Evolutionary conservation across 2,113 vertebrate genomes (phyloP), one percentile per base, ranked within the genome.

Genomic region (Myotis yumanensis): DNA sequence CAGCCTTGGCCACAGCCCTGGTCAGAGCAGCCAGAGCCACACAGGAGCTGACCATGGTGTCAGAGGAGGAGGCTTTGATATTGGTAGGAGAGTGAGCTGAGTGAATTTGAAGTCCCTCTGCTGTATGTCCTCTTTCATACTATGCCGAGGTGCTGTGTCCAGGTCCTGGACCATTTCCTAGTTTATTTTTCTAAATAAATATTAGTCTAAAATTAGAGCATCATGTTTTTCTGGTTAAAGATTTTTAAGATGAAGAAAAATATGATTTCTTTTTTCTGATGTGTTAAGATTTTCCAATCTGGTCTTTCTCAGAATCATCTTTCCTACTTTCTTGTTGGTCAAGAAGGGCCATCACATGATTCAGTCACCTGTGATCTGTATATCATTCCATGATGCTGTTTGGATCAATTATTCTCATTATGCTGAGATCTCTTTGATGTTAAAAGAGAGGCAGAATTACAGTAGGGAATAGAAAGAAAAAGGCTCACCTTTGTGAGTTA

Each of bases 1-100:
- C 73, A n/a, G 35, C 30, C 32, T 25, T 4, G 73, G 18, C 57
- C 73, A 5, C 73, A 90, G 81, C 81, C 46, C n/a, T 86, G 64
- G 40, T 91, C 93, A 94, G 94, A 95, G 73, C 93, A 93, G 71
- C 79, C 5, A 0, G 87, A 95, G 23, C 89, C 91, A 84, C 84
- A 89, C 72, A 96, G 66, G 96, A 96, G 73, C 0, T 96, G 87
- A 80, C 86, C 96, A 93, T 94, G 71, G 75, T 93, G 66, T 95
- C 17, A 1, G 82, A 92, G 68, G 14, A 1, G 46, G 32, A 75
- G 28, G 69, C 88, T 90, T 40, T 79, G 28, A 23, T 35, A 14
- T 79, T 43, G 10, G 22, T 35, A 15, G 51, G 66, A 71, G 64
- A 48, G 52, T n/a, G 64, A 71, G 22, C 43, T 57, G 52, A 6